Percentiles rank a stretch among this genome's conserved stretches.
These are phyloP conservation scores for Epistrophella euchroma DNA, from an alignment of 2,888 invertebrate genomes.

Conservation along the genomic window DNA sequence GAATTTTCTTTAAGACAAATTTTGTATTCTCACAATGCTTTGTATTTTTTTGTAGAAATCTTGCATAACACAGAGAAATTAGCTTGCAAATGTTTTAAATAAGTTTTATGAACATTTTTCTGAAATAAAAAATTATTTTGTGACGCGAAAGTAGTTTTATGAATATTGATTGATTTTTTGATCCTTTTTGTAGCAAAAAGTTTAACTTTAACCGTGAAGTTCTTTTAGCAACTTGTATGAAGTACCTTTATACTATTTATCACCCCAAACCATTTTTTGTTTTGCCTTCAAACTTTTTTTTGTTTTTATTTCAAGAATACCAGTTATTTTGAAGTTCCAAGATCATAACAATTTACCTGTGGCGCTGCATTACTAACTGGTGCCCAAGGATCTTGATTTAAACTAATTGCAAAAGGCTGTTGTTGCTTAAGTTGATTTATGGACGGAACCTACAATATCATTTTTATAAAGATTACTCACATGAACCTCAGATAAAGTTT, in stretches of 20 bases:
- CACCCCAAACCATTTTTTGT: slow-evolving; percentile 9
- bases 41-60: too few relatives aligned
- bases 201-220: neutral
- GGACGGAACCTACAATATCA: slow-evolving; percentile 83
- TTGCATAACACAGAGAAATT: too few relatives aligned
- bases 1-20: too few relatives aligned
- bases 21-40: too few relatives aligned
- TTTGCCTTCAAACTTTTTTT: neutral
- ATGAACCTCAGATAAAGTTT: slow-evolving; percentile 22
- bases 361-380: slow-evolving; percentile 81
- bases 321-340: slow-evolving; percentile 2
- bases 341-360: slow-evolving; percentile 80
- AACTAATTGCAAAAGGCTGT: slow-evolving; percentile 83
- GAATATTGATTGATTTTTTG: neutral
- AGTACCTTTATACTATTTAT: neutral
- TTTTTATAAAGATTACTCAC: slow-evolving; percentile 36
- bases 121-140: too few relatives aligned
- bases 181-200: neutral
- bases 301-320: slow-evolving; percentile 8
- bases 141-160: too few relatives aligned
- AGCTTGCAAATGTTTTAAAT: too few relatives aligned
- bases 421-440: slow-evolving; percentile 84
- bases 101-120: too few relatives aligned
- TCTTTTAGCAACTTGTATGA: neutral
- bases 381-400: slow-evolving; percentile 84